phyloP scores from a whole-genome alignment of 2,888 invertebrate species.

The Platycheirus albimanus region DNA sequence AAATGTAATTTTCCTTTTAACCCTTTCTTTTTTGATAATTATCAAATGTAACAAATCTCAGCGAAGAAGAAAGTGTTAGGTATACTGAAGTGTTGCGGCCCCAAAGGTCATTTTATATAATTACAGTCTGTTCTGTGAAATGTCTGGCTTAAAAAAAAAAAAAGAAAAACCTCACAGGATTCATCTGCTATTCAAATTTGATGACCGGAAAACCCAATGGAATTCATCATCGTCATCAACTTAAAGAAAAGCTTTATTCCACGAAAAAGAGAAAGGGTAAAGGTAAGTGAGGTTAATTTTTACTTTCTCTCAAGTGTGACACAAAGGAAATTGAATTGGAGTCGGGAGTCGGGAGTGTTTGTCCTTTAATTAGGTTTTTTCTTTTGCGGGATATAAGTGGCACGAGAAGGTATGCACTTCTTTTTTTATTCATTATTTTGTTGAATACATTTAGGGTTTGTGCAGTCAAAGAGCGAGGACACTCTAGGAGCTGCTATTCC shows the following conservation, averaged over 20 bases:
- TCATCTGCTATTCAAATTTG: constrained; percentile 47
- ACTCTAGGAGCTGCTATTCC: no score
- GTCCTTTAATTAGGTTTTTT: constrained; percentile 58
- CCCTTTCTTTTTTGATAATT: not conserved
- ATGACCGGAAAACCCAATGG: constrained; percentile 60
- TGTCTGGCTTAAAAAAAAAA: constrained; percentile 19
- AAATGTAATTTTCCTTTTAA: not conserved
- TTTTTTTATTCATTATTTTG: not conserved
- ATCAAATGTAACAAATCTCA: constrained; percentile 14
- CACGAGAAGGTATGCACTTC: not conserved
- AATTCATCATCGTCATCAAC: not conserved
- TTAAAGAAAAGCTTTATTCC: constrained; percentile 1
- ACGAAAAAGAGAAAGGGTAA: not conserved
- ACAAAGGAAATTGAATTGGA: constrained; percentile 68
- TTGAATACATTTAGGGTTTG: no score
- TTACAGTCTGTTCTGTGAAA: constrained; percentile 39
- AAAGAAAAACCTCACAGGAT: no score
- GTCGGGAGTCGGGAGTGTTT: constrained; percentile 44
- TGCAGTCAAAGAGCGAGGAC: no score
- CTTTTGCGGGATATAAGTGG: constrained; percentile 14
- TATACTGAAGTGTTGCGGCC: constrained; percentile 25
- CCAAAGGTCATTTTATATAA: constrained; percentile 63
- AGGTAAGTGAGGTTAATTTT: constrained; percentile 52
- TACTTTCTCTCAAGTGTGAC: constrained; percentile 52
- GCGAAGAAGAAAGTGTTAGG: not conserved